These are phyloP conservation scores for Eptesicus fuscus DNA, from an alignment of 2,113 vertebrate genomes.

Conservation along the genomic window DNA sequence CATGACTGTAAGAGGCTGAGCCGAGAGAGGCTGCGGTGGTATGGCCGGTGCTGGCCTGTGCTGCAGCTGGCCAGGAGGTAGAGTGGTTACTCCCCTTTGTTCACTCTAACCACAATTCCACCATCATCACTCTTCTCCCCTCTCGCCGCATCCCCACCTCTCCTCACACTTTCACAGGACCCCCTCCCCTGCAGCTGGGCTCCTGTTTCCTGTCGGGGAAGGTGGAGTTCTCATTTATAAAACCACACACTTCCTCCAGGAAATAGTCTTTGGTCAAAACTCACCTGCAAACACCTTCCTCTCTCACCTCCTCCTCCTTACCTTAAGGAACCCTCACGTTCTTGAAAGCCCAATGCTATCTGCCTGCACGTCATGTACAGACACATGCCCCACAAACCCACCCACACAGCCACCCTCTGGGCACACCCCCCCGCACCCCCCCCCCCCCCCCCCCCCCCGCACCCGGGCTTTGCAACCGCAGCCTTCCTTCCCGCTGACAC, in stretches of 20 bases:
- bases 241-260: neutral
- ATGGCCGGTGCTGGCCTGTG: fast-evolving
- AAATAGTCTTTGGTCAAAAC: neutral
- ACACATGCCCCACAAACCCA: neutral
- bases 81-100: neutral
- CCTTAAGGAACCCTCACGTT: neutral
- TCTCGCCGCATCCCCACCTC: neutral
- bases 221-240: neutral
- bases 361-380: neutral
- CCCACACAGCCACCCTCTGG: neutral
- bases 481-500: neutral
- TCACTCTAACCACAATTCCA: neutral
- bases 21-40: neutral
- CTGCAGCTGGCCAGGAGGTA: neutral
- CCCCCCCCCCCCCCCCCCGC: no score
- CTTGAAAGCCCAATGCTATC: neutral
- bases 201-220: neutral
- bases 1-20: neutral
- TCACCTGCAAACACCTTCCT: neutral
- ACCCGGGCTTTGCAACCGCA: neutral
- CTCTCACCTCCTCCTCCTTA: neutral
- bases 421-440: neutral
- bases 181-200: neutral
- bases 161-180: neutral
- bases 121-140: neutral